Conservation (phyloP, 2,888 invertebrate genomes). For the Dryomyza anilis region DNA sequence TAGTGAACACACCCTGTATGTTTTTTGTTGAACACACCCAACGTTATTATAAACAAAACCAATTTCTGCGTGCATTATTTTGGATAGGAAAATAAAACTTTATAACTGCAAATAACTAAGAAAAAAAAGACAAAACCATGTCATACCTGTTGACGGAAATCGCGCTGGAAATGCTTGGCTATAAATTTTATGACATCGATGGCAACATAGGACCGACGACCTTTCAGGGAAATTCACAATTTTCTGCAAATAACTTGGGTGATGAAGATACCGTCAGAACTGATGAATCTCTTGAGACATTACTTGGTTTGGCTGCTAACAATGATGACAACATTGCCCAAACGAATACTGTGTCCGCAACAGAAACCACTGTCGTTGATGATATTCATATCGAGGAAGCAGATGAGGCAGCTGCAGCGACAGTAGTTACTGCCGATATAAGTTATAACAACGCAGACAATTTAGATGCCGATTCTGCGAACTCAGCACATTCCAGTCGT, state of each 20-base stretch:
- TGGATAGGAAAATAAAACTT: not conserved
- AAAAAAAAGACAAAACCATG: slow-evolving; percentile 37
- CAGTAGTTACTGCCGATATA: too few relatives aligned
- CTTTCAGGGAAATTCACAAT: slow-evolving; percentile 43
- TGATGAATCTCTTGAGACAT: slow-evolving; percentile 35
- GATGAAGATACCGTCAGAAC: slow-evolving; percentile 11
- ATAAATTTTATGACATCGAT: slow-evolving; percentile 55
- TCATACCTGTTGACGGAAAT: slow-evolving; percentile 57
- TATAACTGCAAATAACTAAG: not conserved
- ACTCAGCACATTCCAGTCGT: too few relatives aligned
- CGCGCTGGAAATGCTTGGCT: slow-evolving; percentile 58
- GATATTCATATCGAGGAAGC: too few relatives aligned
- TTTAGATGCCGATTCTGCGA: too few relatives aligned
- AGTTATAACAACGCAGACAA: too few relatives aligned
- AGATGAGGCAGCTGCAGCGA: too few relatives aligned
- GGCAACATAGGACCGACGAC: slow-evolving; percentile 50
- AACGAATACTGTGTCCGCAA: too few relatives aligned
- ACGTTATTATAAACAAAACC: not conserved
- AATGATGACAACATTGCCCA: too few relatives aligned
- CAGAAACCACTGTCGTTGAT: too few relatives aligned
- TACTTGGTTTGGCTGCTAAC: slow-evolving; percentile 33
- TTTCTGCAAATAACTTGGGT: not conserved
- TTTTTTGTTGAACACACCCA: not conserved
- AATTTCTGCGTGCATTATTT: not conserved
- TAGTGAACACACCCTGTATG: too few relatives aligned